Evolutionary conservation across 2,797 vertebrate genomes (phyloP), one percentile per base, ranked within the genome.

Genomic region (Anas flavirostris): DNA sequence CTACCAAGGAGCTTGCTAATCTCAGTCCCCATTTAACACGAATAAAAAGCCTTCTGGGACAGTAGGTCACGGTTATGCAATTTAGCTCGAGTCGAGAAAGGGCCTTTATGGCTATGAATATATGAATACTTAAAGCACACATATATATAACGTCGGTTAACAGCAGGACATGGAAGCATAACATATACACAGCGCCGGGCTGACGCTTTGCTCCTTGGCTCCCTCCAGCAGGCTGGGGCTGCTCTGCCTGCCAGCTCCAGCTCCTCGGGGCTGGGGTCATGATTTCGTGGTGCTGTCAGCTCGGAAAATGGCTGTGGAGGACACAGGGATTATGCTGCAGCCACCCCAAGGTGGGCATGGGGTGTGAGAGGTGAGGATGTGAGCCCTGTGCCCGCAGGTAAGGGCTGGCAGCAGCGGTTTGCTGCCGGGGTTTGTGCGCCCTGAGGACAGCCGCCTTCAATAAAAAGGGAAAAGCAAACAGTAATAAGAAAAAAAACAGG

Each of bases 21-120:
- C 86, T 91, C 88, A 85, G 75, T 89, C 46, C 92, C 82, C 92
- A 75, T 94, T 94, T 95, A 95, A 89, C 82, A 84, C 62, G 88
- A 95, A 88, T 95, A 92, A 96, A 95, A 96, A 95, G 84, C 94
- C 92, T 91, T 93, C 92, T 96, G 96, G 93, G 95, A 97, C 94
- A 81, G 82, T 84, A 96, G 95, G 96, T 96, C 96, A 96, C 1
- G 10, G 91, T 95, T 94, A 87, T 78, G 89, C 95, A 96, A 93
- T 95, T 95, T 91, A 97, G 84, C 86, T 95, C 75, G 33, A 94
- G 82, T 89, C 93, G 81, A 95, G 79, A 91, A 93, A 95, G 94
- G 84, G 95, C 78, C 92, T 95, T 94, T 95, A 95, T 91, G 86
- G 90, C 93, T 95, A 90, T 92, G 95, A 95, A 97, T 97, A 95